These are phyloP conservation scores for Gonatopus flavifemur DNA, from an alignment of 1,140 invertebrate genomes.

Conservation along the genomic window DNA sequence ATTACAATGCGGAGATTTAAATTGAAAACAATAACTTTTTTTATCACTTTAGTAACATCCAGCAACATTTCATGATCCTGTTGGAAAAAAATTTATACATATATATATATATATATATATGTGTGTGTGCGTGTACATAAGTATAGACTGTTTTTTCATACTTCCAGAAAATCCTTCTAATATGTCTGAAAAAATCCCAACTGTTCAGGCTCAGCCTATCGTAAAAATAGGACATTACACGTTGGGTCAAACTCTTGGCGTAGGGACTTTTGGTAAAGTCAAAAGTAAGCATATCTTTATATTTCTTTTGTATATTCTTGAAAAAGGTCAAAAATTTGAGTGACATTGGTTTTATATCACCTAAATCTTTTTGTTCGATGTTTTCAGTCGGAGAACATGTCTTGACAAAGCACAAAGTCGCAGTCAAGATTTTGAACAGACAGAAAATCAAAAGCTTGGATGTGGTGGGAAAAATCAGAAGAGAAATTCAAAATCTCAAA, in stretches of 20 bases:
- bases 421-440: constrained; percentile 97
- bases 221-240: constrained; percentile 94
- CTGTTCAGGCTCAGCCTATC: constrained; percentile 68
- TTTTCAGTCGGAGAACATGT: constrained; percentile 92
- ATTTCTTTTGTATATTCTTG: constrained; percentile 10
- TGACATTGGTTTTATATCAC: too few species aligned
- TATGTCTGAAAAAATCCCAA: constrained; percentile 65
- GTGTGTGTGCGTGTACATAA: too few species aligned
- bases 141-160: too few species aligned
- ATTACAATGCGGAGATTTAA: too few species aligned
- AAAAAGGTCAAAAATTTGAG: too few species aligned
- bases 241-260: constrained; percentile 84
- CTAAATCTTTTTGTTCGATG: too few species aligned
- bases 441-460: constrained; percentile 99
- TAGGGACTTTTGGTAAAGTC: constrained; percentile 94
- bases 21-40: too few species aligned
- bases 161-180: too few species aligned
- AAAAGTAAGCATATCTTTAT: constrained; percentile 67
- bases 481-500: constrained; percentile 99
- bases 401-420: constrained; percentile 96
- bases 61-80: too few species aligned
- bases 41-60: too few species aligned
- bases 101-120: too few species aligned
- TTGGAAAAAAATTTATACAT: too few species aligned
- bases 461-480: constrained; percentile 97